Evolutionary conservation across 2,888 invertebrate species (phyloP).

Genomic region (Asteroscopus sphinx): DNA sequence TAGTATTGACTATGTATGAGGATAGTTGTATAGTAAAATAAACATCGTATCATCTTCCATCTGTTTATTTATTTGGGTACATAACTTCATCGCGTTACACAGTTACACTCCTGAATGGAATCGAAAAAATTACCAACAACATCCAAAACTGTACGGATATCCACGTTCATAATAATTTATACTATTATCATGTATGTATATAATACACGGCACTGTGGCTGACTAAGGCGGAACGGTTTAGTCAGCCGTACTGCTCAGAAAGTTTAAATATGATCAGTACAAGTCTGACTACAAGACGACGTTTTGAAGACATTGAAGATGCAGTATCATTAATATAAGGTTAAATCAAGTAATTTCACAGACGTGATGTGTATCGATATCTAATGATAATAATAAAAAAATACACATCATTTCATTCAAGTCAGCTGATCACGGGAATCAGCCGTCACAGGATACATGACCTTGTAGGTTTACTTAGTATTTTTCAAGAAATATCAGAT

Average conservation of each 20-base stretch:
- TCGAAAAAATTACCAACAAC: conserved; percentile 82
- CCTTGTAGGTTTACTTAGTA: too few species aligned
- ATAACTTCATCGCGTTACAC: conserved; percentile 74
- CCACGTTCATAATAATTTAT: conserved; percentile 60
- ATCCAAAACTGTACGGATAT: conserved; percentile 60
- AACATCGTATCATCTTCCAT: conserved; percentile 64
- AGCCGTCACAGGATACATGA: too few species aligned
- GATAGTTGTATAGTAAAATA: conserved; percentile 18
- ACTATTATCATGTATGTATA: conserved; percentile 52
- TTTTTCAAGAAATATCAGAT: too few species aligned
- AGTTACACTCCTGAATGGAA: conserved; percentile 67
- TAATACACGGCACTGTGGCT: conserved; percentile 54
- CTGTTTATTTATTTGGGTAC: conserved; percentile 79
- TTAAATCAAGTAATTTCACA: too few species aligned
- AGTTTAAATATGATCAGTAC: conserved; percentile 50
- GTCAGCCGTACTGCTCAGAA: conserved; percentile 41
- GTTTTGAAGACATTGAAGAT: conserved; percentile 26
- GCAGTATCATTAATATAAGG: too few species aligned
- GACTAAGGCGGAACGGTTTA: conserved; percentile 21
- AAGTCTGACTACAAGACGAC: conserved; percentile 15
- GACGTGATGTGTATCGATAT: too few species aligned
- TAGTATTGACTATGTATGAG: too few species aligned
- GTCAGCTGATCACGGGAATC: too few species aligned
- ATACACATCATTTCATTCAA: too few species aligned
- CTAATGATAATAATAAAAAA: too few species aligned